phyloP scores from a whole-genome alignment of 2,113 vertebrate genomes.

The Camelus dromedarius region DNA sequence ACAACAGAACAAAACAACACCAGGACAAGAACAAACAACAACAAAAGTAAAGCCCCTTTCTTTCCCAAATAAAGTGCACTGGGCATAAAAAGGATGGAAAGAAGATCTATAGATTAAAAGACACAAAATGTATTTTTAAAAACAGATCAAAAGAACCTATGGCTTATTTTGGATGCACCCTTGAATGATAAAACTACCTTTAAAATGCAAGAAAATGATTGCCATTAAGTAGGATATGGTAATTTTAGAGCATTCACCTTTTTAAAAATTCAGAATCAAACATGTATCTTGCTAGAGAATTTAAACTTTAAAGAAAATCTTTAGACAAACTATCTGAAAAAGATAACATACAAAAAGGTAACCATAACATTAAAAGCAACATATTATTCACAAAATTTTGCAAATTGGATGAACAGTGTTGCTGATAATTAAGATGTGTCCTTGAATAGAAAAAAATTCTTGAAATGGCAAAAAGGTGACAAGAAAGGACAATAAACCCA shows the following conservation, averaged over 20 bases:
- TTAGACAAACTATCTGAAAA: conserved; percentile 25
- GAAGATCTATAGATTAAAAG: background rate
- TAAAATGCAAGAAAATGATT: background rate
- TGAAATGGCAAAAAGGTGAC: background rate
- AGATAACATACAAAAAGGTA: background rate
- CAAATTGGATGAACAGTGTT: conserved; percentile 14
- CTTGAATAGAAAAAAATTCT: background rate
- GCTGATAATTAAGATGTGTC: background rate
- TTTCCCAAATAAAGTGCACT: background rate
- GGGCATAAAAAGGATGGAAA: background rate
- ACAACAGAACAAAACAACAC: background rate
- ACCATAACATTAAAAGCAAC: background rate
- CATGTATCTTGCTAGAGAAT: background rate
- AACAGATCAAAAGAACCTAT: background rate
- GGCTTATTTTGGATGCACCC: background rate
- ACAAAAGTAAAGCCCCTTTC: background rate
- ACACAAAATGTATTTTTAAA: background rate
- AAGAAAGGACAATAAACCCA: background rate
- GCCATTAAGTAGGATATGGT: background rate
- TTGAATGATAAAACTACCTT: background rate
- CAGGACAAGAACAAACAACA: background rate
- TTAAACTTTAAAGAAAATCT: conserved; percentile 30
- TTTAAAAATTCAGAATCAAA: conserved; percentile 19
- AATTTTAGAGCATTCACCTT: conserved; percentile 11
- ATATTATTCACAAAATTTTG: background rate